These are phyloP conservation scores for Nerophis ophidion DNA, from an alignment of 2,113 vertebrate genomes.

Conservation along the genomic window DNA sequence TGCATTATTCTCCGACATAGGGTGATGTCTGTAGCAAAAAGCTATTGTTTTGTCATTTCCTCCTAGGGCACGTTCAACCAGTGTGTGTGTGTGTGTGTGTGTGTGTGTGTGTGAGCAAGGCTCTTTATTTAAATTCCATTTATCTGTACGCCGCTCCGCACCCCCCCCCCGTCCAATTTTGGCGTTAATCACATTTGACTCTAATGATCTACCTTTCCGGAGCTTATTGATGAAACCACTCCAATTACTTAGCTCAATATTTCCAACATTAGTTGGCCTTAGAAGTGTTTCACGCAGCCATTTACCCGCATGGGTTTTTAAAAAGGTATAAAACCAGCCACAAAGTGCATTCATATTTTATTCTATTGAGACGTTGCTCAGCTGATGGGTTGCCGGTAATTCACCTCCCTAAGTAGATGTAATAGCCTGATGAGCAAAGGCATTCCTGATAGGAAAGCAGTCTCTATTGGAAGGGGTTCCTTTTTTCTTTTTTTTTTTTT, in stretches of 20 bases:
- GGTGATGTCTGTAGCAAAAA: neutral
- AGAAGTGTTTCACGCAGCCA: constrained; percentile 62
- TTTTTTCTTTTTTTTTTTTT: constrained; percentile 26
- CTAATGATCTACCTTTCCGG: constrained; percentile 61
- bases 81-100: constrained; percentile 21
- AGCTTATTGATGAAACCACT: constrained; percentile 64
- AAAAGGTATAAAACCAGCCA: constrained; percentile 52
- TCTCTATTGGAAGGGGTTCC: constrained; percentile 45
- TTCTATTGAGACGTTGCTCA: constrained; percentile 61
- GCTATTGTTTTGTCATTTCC: neutral
- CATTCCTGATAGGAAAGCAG: constrained; percentile 54
- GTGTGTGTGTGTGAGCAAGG: constrained; percentile 36
- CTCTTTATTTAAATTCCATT: constrained; percentile 30
- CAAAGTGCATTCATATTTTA: constrained; percentile 69
- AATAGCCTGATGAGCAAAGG: constrained; percentile 54
- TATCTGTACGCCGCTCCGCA: constrained; percentile 17
- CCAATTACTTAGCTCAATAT: constrained; percentile 73
- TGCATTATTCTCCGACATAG: too few species aligned
- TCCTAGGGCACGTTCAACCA: neutral
- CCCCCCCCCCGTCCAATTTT: constrained; percentile 39
- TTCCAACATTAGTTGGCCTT: constrained; percentile 68
- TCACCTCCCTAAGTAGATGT: constrained; percentile 64
- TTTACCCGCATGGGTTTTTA: constrained; percentile 60
- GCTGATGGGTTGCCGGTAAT: constrained; percentile 68
- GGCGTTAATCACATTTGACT: constrained; percentile 65